Percentiles rank a stretch among this genome's conserved stretches.
phyloP scores from a whole-genome alignment of 2,113 vertebrate species.

The Pteronura brasiliensis region DNA sequence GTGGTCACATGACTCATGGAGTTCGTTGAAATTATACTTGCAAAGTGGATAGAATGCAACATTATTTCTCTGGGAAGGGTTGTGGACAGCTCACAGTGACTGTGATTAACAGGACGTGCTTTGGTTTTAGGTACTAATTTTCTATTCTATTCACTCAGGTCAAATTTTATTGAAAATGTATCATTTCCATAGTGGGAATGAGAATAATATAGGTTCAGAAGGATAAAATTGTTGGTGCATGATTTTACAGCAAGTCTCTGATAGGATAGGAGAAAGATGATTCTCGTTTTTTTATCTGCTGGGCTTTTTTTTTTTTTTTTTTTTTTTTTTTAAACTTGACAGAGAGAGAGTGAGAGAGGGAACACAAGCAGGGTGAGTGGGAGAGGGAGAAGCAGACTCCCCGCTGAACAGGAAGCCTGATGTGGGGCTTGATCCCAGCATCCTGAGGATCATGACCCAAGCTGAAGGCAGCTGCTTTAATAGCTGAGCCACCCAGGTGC shows the following conservation, averaged over 20 bases:
- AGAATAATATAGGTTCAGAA: constrained; percentile 16
- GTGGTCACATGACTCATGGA: not conserved
- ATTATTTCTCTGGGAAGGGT: not conserved
- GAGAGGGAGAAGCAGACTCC: too few relatives aligned
- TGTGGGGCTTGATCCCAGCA: too few relatives aligned
- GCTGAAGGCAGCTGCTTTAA: too few relatives aligned
- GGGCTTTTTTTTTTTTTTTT: constrained; percentile 24
- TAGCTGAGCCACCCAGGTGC: too few relatives aligned
- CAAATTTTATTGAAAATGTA: constrained; percentile 15
- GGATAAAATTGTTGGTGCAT: not conserved
- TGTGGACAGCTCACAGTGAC: not conserved
- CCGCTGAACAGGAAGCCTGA: too few relatives aligned
- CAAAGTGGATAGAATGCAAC: not conserved
- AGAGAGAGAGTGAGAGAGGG: too few relatives aligned
- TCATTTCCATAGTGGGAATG: constrained; percentile 33
- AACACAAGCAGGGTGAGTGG: too few relatives aligned
- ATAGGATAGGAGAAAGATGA: not conserved
- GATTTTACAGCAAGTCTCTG: constrained; percentile 10
- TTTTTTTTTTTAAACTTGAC: not conserved
- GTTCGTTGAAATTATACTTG: constrained; percentile 21
- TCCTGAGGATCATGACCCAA: too few relatives aligned
- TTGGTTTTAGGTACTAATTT: not conserved
- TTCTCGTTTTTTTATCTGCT: not conserved
- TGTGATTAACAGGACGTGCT: not conserved
- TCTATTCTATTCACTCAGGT: not conserved